Evolutionary conservation across 2,797 vertebrate species (phyloP), one percentile per base, ranked within the genome.

Genomic region (Cirrhinus molitorella): DNA sequence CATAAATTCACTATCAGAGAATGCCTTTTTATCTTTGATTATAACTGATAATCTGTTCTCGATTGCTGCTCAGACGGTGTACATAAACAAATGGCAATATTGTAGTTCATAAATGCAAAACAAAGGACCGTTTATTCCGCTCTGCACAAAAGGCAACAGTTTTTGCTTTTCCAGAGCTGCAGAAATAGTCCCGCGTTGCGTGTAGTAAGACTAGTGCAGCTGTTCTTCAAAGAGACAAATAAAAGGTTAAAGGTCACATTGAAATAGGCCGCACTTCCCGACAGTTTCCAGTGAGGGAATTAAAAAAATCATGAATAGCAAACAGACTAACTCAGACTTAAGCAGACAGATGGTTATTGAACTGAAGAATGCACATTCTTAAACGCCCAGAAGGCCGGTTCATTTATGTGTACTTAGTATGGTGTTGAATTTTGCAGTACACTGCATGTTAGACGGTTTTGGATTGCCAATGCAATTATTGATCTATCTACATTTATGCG

Each of bases 181-280:
- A 40, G 63, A 73, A 31, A 43, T 28, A 43, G 53, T 74, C 68
- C 37, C 9, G 31, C 17, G 59, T 65, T 25, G 61, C 43, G 5
- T 23, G 53, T 14, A 70, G 59, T 45, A 40, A 43, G 81, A 55
- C 47, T 43, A n/a, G 31, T 73, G 81, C 75, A 82, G 82, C 81
- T 79, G 59, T 28, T 75, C 23, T 53, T 67, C 25, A 76, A n/a
- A 49, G 53, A 83, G 47, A 81, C 70, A 21, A 68, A 76, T 61
- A 59, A 85, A 86, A 89, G 82, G 85, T 88, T 83, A 89, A 89
- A 90, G 87, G 88, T 88, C 89, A 86, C 55, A 53, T 71, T 81
- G 47, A 65, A 83, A 72, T 13, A 83, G 63, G 73, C 51, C 7
- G 10, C 2, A 12, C 49, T 79, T 53, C 17, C 37, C 25, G 31